These are phyloP conservation scores for Dromococcyx pavoninus DNA, from an alignment of 2,797 vertebrate genomes.

Conservation along the genomic window DNA sequence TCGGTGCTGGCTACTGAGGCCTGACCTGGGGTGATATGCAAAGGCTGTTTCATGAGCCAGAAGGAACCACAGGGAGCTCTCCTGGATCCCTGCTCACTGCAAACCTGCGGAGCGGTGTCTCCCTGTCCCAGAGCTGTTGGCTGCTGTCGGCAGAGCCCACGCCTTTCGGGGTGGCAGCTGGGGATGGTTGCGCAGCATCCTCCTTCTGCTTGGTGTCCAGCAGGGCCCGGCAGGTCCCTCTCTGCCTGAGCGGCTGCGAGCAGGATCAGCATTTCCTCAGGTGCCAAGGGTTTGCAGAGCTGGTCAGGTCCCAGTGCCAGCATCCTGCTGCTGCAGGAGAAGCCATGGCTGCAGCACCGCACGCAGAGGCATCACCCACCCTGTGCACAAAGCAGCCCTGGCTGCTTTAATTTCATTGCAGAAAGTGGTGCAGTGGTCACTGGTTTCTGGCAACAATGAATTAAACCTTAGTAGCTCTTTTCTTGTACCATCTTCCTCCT, in stretches of 20 bases:
- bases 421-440: accelerated
- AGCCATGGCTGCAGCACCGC: accelerated
- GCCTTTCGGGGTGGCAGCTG: accelerated
- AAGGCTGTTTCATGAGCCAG: too few species aligned
- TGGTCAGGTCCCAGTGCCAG: background rate
- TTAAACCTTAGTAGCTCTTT: background rate
- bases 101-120: too few species aligned
- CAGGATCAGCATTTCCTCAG: background rate
- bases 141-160: accelerated
- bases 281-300: accelerated
- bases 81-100: background rate
- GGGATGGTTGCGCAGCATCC: background rate
- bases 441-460: too few species aligned
- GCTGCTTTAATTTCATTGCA: too few species aligned
- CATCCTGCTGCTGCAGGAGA: background rate
- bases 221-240: too few species aligned
- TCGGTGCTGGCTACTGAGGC: background rate
- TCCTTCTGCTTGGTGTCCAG: accelerated
- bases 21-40: background rate
- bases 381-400: too few species aligned
- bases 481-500: background rate
- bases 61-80: background rate
- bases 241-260: background rate
- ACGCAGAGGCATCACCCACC: accelerated
- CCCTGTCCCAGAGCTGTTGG: background rate